Evolutionary conservation across 2,113 vertebrate genomes (phyloP), one percentile per base, ranked within the genome.

Genomic region (Cervus canadensis): DNA sequence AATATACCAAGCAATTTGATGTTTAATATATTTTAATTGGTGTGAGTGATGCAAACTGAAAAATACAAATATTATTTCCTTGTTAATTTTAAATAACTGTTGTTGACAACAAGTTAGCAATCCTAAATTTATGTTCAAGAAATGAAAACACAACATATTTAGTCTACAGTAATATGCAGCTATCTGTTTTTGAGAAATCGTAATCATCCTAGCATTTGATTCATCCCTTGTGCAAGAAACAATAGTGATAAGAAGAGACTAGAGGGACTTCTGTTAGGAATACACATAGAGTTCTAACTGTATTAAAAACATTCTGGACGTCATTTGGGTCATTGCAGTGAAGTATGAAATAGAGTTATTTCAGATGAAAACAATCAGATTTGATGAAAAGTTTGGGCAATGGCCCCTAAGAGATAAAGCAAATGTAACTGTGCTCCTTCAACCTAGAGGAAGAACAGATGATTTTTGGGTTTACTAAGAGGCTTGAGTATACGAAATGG

Each of bases 331-430:
- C 74, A 56, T 88, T 30, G 26, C 19, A 54, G n/a, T 43, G 30
- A 96, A 79, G 54, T 93, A 88, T 54, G 74, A 95, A 87, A 74
- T 89, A 23, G 52, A 96, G 59, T 62, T 97, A 93, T 84, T 96
- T 96, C 43, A 64, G 85, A 96, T 48, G 83, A 89, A 94, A 97
- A 83, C 56, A 85, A 93, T 82, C 45, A 67, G 76, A 62, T 94
- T 94, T 97, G 94, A 97, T 97, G 93, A 97, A 95, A 97, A 96
- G 50, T 94, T 93, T 64, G 85, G 91, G 78, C 97, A 97, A 96
- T 3, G 45, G 52, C 60, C 86, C 84, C 83, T 96, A 9, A 76
- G 95, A 97, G 97, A 97, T 97, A 98, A 97, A 93, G 74, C 45
- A 98, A 97, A 91, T 97, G 45, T 94, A 98, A 95, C 36, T 67